Conservation (phyloP, 2,888 invertebrate species). For the Chloroclystis v-ata region DNA sequence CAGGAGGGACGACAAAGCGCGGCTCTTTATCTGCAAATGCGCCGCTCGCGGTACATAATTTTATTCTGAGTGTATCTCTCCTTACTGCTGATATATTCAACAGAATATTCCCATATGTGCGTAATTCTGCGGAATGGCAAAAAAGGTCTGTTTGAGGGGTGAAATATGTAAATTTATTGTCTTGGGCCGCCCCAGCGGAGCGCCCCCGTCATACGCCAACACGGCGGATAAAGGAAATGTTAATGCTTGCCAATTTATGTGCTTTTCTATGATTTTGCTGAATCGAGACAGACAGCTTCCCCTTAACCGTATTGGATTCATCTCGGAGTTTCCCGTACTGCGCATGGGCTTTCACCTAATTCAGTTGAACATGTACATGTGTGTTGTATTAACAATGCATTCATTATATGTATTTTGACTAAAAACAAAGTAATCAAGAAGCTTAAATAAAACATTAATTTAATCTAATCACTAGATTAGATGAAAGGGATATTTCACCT, state of each 20-base stretch:
- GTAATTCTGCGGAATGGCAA: slow-evolving; percentile 78
- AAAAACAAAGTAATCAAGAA: too few relatives aligned
- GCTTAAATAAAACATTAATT: too few relatives aligned
- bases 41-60: slow-evolving; percentile 70
- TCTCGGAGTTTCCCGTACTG: too few relatives aligned
- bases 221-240: slow-evolving; percentile 78
- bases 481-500: background rate
- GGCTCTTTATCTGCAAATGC: slow-evolving; percentile 70
- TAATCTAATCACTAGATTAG: too few relatives aligned
- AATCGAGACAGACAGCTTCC: slow-evolving; percentile 57
- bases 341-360: too few relatives aligned
- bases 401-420: too few relatives aligned
- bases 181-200: slow-evolving; percentile 69
- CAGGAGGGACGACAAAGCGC: slow-evolving; percentile 51
- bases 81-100: slow-evolving; percentile 77
- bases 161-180: slow-evolving; percentile 79
- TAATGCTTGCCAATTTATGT: slow-evolving; percentile 77
- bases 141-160: slow-evolving; percentile 79
- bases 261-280: slow-evolving; percentile 78
- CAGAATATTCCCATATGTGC: slow-evolving; percentile 79
- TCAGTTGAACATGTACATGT: too few relatives aligned
- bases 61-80: slow-evolving; percentile 76
- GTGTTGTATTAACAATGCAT: too few relatives aligned
- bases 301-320: background rate
- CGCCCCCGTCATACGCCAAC: slow-evolving; percentile 77